Base-by-base conservation (phyloP, 2,888 invertebrate species). In the Crossocerus cetratus region DNA sequence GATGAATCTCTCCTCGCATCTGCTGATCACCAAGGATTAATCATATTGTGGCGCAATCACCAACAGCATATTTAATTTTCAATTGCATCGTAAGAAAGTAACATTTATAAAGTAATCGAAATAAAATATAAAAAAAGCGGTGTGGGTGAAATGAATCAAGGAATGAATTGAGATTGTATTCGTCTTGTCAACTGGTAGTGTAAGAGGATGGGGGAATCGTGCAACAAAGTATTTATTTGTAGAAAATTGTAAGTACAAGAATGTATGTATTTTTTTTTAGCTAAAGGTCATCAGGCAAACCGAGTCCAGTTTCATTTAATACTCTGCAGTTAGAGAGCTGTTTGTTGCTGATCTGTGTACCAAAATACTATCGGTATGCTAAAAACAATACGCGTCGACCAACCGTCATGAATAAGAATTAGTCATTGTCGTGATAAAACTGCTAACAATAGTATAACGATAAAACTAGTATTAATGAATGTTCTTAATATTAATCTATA, bases 1-100 rank as follows among this genome's bases (percentile, higher is more conserved):
- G 96, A 97, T 90, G 97, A 97, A 91, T 95, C 95, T 86, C 92
- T 96, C 79, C 91, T 97, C 74, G 97, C 97, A 49, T 95, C 96
- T 42, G 95, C 96, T 88, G 97, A 97, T 92, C 92, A 94, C 64
- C 93, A 95, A 80, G 97, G 95, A 0, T 93, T 95, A 72, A 94
- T 96, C 78, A 95, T 96, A 86, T 93, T 96, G 69, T 96, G 96
- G 96, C 87, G 86, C 21, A 90, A 88, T 83, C 84, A 84, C 63
- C 87, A 87, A 61, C 80, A 77, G 66, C 81, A 84, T 70, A 77
- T 83, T 71, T 87, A 81, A 83, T 11, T 32, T 32, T 32, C 32
- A 32, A 32, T 32, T 32, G 5, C 8, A 32, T 3, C 59, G 22
- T 59, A 13, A 32, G 11, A 4, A 32, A 32, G 8, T 5, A 11